A percentile compares a stretch with the other conserved stretches of the same genome.
Conservation (phyloP, 1,140 invertebrate genomes). For the Eueides isabella region DNA sequence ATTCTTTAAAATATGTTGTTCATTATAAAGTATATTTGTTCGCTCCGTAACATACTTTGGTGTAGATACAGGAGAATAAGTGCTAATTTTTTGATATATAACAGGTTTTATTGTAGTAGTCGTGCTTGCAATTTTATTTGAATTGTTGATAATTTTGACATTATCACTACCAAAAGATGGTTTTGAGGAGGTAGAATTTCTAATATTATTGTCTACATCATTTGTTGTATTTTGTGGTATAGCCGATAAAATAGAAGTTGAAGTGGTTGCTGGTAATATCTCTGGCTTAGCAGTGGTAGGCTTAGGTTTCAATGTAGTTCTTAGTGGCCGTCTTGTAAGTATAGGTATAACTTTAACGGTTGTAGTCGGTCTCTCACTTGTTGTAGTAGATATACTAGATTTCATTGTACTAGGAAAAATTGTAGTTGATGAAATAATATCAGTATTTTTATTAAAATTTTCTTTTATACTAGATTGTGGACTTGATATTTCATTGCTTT, state of each 20-base stretch:
- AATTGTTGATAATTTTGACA: neutral
- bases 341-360: conserved; percentile 49
- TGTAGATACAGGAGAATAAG: conserved; percentile 59
- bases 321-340: conserved; percentile 44
- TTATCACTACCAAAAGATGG: neutral
- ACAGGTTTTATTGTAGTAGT: conserved; percentile 17
- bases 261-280: neutral
- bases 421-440: conserved; percentile 30
- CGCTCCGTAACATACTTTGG: conserved; percentile 49
- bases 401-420: conserved; percentile 41
- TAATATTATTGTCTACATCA: neutral
- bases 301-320: conserved; percentile 38
- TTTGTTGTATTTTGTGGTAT: neutral
- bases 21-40: conserved; percentile 37
- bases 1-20: neutral
- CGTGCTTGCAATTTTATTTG: neutral
- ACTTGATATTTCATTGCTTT: conserved; percentile 56
- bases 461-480: conserved; percentile 42
- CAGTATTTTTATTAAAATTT: conserved; percentile 28
- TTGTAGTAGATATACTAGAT: conserved; percentile 42
- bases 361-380: conserved; percentile 44
- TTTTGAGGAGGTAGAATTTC: neutral
- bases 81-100: conserved; percentile 43
- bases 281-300: conserved; percentile 4
- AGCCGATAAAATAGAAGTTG: neutral